Conservation (phyloP, 2,113 vertebrate genomes). For the Cyphomyrus discorhynchus region DNA sequence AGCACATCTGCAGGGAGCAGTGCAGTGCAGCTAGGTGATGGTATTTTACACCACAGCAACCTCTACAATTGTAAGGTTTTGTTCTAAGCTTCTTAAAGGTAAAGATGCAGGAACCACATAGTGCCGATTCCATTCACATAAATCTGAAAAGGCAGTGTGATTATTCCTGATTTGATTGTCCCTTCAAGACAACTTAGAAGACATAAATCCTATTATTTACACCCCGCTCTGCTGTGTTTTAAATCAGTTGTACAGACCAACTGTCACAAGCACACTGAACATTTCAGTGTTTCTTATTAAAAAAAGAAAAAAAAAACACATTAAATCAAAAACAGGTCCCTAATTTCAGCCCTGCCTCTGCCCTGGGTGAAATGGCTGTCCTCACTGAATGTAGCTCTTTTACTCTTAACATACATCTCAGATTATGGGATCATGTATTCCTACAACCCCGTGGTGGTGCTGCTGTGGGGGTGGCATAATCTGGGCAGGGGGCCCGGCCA, state of each 20-base stretch:
- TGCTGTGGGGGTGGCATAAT: not conserved
- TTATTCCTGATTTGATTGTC: not conserved
- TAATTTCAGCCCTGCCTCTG: not conserved
- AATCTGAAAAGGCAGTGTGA: not conserved
- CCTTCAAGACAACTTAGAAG: not conserved
- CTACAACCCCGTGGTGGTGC: not conserved
- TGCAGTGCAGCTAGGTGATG: not conserved
- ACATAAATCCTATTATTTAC: not conserved
- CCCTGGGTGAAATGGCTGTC: not conserved
- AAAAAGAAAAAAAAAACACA: not conserved
- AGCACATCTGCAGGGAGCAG: not conserved
- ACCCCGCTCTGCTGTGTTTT: not conserved
- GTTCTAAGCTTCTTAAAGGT: not conserved
- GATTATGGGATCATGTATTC: not conserved
- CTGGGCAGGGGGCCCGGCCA: not conserved
- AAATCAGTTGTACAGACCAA: not conserved
- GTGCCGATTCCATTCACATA: not conserved
- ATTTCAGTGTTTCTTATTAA: not conserved
- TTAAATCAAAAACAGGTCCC: not conserved
- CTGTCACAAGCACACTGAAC: not conserved
- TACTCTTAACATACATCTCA: not conserved
- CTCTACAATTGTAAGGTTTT: not conserved
- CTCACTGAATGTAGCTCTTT: not conserved
- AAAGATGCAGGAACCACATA: not conserved
- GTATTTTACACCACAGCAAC: not conserved